Conservation (phyloP, 2,113 vertebrate genomes). For the Lophius piscatorius region DNA sequence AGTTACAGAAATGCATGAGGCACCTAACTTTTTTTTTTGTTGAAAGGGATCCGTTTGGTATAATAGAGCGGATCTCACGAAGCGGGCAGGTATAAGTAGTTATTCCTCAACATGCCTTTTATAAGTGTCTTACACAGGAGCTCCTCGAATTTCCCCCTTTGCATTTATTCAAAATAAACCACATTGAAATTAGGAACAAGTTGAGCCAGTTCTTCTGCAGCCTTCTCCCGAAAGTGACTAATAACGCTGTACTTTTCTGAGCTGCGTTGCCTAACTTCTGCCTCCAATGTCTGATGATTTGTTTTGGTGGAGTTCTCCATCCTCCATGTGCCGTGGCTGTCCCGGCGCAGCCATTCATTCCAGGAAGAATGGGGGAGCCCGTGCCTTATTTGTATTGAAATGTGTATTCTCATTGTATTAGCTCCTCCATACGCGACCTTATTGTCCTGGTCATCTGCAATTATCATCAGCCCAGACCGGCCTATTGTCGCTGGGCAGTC, state of each 20-base stretch:
- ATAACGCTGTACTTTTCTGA: neutral
- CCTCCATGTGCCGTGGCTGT: constrained; percentile 14
- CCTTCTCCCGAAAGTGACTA: neutral
- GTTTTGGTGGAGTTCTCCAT: constrained; percentile 54
- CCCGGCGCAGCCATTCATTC: constrained; percentile 48
- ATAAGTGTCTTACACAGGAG: neutral
- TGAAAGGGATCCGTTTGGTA: no score
- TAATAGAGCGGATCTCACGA: no score
- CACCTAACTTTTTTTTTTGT: constrained; percentile 24
- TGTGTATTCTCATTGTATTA: constrained; percentile 73
- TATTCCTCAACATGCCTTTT: no score
- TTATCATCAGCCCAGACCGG: constrained; percentile 70
- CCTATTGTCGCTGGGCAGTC: constrained; percentile 75
- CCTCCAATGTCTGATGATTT: constrained; percentile 27
- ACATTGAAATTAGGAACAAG: constrained; percentile 18
- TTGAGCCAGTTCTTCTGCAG: constrained; percentile 18
- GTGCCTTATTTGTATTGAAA: constrained; percentile 69
- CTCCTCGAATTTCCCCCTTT: neutral
- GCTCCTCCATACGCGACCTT: constrained; percentile 68
- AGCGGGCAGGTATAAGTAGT: no score
- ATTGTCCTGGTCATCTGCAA: constrained; percentile 78
- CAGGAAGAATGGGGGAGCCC: constrained; percentile 1
- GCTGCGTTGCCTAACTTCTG: constrained; percentile 1
- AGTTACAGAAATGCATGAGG: constrained; percentile 13
- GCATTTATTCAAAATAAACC: constrained; percentile 20